phyloP scores from a whole-genome alignment of 2,888 invertebrate genomes.

The Fragum sueziense region DNA sequence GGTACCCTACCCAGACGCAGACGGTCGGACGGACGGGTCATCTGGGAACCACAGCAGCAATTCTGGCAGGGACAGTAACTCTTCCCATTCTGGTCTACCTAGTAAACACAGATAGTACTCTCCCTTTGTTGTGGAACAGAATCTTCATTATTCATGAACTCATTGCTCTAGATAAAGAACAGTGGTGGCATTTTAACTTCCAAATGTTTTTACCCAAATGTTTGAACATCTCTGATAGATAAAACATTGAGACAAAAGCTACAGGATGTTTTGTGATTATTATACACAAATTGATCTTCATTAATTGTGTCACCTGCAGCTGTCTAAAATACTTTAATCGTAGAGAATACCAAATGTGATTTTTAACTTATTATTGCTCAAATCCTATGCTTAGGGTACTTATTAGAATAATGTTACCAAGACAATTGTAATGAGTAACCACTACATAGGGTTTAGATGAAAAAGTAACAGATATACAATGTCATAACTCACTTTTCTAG shows the following conservation, averaged over 20 bases:
- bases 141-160: no score
- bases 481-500: no score
- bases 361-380: not conserved
- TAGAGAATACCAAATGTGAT: not conserved
- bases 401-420: not conserved
- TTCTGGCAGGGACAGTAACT: slow-evolving; percentile 26
- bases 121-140: not conserved
- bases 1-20: slow-evolving; percentile 56
- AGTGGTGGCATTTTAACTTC: no score
- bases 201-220: no score
- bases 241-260: no score
- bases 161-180: no score
- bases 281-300: no score
- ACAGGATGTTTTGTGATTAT: no score
- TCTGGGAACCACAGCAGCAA: slow-evolving; percentile 24
- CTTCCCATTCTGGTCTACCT: slow-evolving; percentile 9
- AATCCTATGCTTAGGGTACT: not conserved
- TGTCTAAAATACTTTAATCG: not conserved
- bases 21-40: slow-evolving; percentile 14
- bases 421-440: not conserved
- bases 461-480: no score
- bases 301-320: no score
- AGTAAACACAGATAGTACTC: slow-evolving; percentile 23
- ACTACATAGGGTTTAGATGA: not conserved
- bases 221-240: no score